Base-by-base conservation (phyloP, 2,888 invertebrate species). In the Entomobrya multifasciata region DNA sequence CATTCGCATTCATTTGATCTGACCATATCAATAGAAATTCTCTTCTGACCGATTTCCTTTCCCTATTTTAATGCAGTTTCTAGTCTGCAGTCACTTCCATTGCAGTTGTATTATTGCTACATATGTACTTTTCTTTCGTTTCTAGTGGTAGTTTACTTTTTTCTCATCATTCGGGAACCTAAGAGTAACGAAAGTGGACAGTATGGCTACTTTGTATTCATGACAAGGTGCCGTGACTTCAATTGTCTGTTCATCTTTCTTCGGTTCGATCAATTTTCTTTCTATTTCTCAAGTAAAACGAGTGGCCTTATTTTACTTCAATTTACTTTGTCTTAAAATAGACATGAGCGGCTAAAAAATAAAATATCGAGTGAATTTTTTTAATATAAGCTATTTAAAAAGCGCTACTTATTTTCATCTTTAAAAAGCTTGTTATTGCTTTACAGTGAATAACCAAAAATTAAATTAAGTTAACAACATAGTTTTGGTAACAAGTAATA, bases 121-220 rank as follows among this genome's bases (percentile, higher is more conserved):
- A 57, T 25, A 62, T 62, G n/a, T 62, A 57, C n/a, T 30, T n/a
- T 62, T 62, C 5, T 52, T 17, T 52, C 6, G 5, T 36, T 36
- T 36, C 52, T 17, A 52, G 52, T n/a, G 4, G 52, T 52, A 17
- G 17, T 52, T 52, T 52, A n/a, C 52, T 5, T n/a, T n/a, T 52
- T 52, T 30, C 2, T 30, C 62, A 62, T 62, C 2, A 36, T 62
- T 36, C 1, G 22, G 22, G 36, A 36, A 4, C 0, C 20, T 27
- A 57, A 17, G 6, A 13, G 25, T 57, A 57, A 20, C 17, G 65
- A 41, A 67, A 5, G 1, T 8, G 22, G 13, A 15, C 60, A 41
- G 2, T 36, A 41, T 67, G 41, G 1, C 44, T 67, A 41, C 13
- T 67, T 67, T 41, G 65, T 67, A 67, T 67, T 67, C 65, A 67